phyloP scores from a whole-genome alignment of 2,888 invertebrate genomes.

The Caenorhabditis sp. region DNA sequence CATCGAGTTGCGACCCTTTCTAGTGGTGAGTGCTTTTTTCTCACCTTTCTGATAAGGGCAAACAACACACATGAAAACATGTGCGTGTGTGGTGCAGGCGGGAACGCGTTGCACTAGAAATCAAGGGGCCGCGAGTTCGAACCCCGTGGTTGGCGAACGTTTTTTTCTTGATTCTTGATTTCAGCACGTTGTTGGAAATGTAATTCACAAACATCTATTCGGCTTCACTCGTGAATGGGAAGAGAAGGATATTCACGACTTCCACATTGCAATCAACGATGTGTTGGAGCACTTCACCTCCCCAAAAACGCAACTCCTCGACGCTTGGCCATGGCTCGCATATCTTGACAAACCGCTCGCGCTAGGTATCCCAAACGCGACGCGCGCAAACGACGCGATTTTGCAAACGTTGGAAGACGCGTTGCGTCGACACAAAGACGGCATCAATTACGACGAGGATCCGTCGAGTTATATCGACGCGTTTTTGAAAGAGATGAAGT shows the following conservation, averaged over 20 bases:
- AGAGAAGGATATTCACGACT: constrained; percentile 45
- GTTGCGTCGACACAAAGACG: constrained; percentile 36
- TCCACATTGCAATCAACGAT: constrained; percentile 42
- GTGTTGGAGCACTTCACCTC: constrained; percentile 46
- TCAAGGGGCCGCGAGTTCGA: too few relatives aligned
- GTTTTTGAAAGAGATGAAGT: constrained; percentile 45
- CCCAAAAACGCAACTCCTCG: constrained; percentile 46
- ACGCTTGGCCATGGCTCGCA: constrained; percentile 42
- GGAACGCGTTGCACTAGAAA: too few relatives aligned
- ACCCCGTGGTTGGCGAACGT: too few relatives aligned
- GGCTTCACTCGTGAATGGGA: constrained; percentile 43
- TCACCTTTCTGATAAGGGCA: background rate
- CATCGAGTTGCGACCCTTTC: constrained; percentile 33
- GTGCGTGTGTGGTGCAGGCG: too few relatives aligned
- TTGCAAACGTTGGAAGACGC: constrained; percentile 35
- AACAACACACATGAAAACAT: background rate
- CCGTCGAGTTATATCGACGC: constrained; percentile 51
- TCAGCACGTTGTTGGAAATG: constrained; percentile 50
- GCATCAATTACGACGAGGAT: constrained; percentile 47
- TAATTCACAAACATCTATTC: constrained; percentile 48
- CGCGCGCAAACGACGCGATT: constrained; percentile 43
- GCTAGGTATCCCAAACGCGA: constrained; percentile 38
- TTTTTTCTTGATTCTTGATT: too few relatives aligned
- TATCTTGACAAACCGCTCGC: constrained; percentile 41
- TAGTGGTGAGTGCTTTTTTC: constrained; percentile 28